Base-by-base conservation (phyloP, 2,113 vertebrate species). In the Calyptommatus sinebrachiatus region DNA sequence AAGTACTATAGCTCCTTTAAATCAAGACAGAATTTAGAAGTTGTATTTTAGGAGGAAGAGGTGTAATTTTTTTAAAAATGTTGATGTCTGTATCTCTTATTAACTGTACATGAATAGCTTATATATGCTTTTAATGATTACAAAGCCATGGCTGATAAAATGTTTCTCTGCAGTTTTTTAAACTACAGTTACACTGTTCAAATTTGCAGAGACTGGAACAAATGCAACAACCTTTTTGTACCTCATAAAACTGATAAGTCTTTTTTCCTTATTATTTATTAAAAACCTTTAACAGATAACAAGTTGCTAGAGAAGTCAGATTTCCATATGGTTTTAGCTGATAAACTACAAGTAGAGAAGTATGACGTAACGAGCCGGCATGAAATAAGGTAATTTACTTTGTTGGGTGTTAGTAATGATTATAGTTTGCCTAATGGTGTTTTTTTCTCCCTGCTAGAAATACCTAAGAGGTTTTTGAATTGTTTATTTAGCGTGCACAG, bases 231-330 rank as follows among this genome's bases (percentile, higher is more conserved):
- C 76, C 24, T 28, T 53, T 22, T 35, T 14, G 73, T 62, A 1
- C 4, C 41, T 6, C 57, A 7, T 28, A n/a, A n/a, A 29, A 61
- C 18, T 68, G 35, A 57, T 80, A 8, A 12, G 11, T 24, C 65
- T 79, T 71, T 71, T 76, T 2, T 4, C 48, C 75, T 3, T 80
- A 1, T n/a, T 83, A 31, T 76, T 53, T 76, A 78, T 16, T 73
- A 14, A 0, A 4, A 1, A 60, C 80, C 78, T 87, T 81, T 45
- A 67, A 78, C 83, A 99, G 98, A 99, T 95, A 97, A 97, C 90
- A 96, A 96, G 81, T 93, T 99, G 26, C 89, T 99, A 88, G 98
- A 99, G 92, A 99, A 97, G 87, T 97, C 98, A 0, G 97, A 99
- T 88, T 93, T 99, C 75, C 98, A 98, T 85, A 89, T 97, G 0